Conservation (phyloP, 1,140 invertebrate species). For the Drosophila nikananu region DNA sequence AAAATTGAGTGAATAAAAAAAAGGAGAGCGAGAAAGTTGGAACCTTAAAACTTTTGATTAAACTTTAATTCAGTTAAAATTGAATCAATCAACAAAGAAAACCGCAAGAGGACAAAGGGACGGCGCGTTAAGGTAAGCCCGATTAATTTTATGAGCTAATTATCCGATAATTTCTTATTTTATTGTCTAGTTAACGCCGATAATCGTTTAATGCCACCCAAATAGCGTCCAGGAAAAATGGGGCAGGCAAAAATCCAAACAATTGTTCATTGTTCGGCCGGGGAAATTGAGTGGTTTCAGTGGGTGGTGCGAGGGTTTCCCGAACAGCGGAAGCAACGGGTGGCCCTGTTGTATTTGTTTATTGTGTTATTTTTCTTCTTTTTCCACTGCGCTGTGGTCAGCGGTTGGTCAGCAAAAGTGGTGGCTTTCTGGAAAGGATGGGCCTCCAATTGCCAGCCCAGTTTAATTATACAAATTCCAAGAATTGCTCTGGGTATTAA, state of each 20-base stretch:
- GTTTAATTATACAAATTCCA: constrained; percentile 51
- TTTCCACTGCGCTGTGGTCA: constrained; percentile 42
- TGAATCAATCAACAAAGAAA: constrained; percentile 23
- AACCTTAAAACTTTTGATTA: constrained; percentile 11
- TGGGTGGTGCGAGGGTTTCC: constrained; percentile 5
- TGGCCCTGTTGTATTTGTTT: constrained; percentile 22
- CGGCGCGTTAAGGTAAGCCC: constrained; percentile 47
- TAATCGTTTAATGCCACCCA: constrained; percentile 58
- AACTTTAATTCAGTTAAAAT: constrained; percentile 34
- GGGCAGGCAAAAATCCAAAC: constrained; percentile 25
- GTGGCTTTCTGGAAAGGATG: neutral
- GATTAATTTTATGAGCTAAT: constrained; percentile 62
- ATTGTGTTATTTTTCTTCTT: constrained; percentile 29
- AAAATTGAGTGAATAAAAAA: constrained; percentile 10
- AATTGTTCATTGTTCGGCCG: constrained; percentile 34
- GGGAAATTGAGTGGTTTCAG: constrained; percentile 6
- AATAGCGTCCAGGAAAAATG: constrained; percentile 1
- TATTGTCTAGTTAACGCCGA: constrained; percentile 60
- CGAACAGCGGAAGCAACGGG: constrained; percentile 23
- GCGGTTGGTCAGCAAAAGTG: constrained; percentile 12
- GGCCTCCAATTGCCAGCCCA: constrained; percentile 24
- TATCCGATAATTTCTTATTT: constrained; percentile 63
- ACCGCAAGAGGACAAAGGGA: constrained; percentile 13
- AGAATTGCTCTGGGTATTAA: constrained; percentile 2
- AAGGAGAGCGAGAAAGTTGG: neutral